Evolutionary conservation across 2,797 vertebrate species (phyloP).

Genomic region (Sebastes cheni): DNA sequence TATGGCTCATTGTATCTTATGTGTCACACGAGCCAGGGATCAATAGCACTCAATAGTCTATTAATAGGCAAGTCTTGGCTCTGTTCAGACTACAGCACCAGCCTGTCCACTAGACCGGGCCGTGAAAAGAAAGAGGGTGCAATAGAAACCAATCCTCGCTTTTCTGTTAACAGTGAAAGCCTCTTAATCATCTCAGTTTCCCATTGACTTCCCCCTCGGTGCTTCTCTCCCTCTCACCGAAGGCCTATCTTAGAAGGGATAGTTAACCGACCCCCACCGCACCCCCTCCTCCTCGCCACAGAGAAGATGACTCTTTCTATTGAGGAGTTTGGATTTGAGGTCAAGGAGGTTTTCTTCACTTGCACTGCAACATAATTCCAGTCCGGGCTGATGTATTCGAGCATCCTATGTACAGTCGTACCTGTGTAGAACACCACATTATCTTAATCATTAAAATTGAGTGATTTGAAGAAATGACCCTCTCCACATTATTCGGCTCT

Average conservation of each 20-base stretch:
- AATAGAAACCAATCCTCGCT: constrained; percentile 83
- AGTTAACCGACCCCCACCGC: constrained; percentile 65
- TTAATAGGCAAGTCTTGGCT: constrained; percentile 84
- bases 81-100: constrained; percentile 77
- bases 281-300: constrained; percentile 41
- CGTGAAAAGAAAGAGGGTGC: constrained; percentile 80
- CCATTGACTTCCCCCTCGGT: constrained; percentile 81
- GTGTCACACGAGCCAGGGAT: constrained; percentile 84
- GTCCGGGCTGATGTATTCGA: constrained; percentile 3
- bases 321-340: constrained; percentile 65
- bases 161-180: constrained; percentile 86
- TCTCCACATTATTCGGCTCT: constrained; percentile 34
- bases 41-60: constrained; percentile 88
- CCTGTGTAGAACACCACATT: background rate
- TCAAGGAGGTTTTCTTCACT: constrained; percentile 58
- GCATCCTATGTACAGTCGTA: background rate
- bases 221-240: constrained; percentile 69
- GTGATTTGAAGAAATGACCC: constrained; percentile 7
- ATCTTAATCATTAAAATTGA: constrained; percentile 27
- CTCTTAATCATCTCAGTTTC: constrained; percentile 88
- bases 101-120: constrained; percentile 76
- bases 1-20: constrained; percentile 86
- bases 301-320: constrained; percentile 68
- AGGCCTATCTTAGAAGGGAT: constrained; percentile 69
- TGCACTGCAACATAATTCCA: constrained; percentile 36